These are phyloP conservation scores for Mystacornis crossleyi DNA, from an alignment of 2,113 vertebrate genomes.

Conservation along the genomic window DNA sequence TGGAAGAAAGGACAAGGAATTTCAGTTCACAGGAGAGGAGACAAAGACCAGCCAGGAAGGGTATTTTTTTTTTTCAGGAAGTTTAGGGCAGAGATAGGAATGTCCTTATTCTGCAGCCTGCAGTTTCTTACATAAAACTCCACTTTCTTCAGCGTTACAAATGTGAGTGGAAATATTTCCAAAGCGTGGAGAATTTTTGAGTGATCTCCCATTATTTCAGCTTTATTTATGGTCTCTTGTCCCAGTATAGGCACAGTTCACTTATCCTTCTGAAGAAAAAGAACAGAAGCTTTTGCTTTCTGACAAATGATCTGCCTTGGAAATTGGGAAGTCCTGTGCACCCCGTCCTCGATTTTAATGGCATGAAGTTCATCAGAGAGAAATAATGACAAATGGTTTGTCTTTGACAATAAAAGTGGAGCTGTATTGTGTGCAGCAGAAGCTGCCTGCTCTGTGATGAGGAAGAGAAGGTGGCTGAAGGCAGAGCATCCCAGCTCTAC, in stretches of 20 bases:
- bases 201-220: conserved; percentile 62
- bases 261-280: conserved; percentile 40
- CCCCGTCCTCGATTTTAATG: background rate
- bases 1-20: background rate
- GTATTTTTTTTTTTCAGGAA: accelerated
- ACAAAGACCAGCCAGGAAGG: background rate
- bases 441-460: background rate
- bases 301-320: background rate
- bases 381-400: background rate
- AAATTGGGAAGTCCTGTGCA: background rate
- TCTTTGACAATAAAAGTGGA: background rate
- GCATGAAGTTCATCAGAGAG: background rate
- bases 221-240: conserved; percentile 26
- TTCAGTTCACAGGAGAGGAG: background rate
- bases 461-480: background rate
- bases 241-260: background rate
- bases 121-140: conserved; percentile 27
- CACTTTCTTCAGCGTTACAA: conserved; percentile 23
- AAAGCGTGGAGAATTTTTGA: conserved; percentile 53
- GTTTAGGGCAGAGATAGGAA: background rate
- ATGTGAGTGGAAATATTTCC: conserved; percentile 45
- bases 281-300: conserved; percentile 9
- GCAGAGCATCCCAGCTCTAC: background rate
- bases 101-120: background rate
- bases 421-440: background rate